Evolutionary conservation across 2,113 vertebrate species (phyloP).

Genomic region (Sinocyclocheilus grahami): DNA sequence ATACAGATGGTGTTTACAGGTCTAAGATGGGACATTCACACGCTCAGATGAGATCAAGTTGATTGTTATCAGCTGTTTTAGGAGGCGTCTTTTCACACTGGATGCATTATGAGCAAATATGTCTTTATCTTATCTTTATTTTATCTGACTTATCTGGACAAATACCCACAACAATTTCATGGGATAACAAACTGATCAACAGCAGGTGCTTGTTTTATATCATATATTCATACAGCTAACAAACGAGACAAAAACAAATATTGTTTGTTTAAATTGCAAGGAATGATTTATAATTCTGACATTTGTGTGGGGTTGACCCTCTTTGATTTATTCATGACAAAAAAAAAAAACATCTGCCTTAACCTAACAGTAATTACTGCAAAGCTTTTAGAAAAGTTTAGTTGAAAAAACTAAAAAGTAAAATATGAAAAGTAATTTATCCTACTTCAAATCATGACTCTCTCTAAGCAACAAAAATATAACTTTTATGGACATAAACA

Average conservation of each 20-base stretch:
- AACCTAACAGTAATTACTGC: background rate
- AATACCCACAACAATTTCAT: background rate
- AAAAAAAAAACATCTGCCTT: background rate
- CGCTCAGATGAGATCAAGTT: slow-evolving; percentile 61
- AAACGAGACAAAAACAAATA: background rate
- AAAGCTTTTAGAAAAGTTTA: background rate
- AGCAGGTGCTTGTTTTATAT: background rate
- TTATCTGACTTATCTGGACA: background rate
- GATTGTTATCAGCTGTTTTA: slow-evolving; percentile 16
- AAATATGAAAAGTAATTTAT: background rate
- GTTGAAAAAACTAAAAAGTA: background rate
- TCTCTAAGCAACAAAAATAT: background rate
- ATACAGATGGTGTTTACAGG: slow-evolving; percentile 66
- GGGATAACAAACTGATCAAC: background rate
- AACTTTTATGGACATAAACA: background rate
- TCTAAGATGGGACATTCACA: slow-evolving; percentile 60
- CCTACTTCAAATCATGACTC: background rate
- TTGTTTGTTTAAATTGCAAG: background rate
- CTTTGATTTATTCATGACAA: background rate
- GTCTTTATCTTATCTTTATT: background rate
- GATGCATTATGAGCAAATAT: background rate
- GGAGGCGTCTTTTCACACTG: background rate
- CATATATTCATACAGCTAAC: background rate
- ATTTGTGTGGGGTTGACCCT: background rate
- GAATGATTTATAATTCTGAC: background rate